These are phyloP conservation scores for Palaemon carinicauda DNA, from an alignment of 1,140 invertebrate genomes.

Conservation along the genomic window DNA sequence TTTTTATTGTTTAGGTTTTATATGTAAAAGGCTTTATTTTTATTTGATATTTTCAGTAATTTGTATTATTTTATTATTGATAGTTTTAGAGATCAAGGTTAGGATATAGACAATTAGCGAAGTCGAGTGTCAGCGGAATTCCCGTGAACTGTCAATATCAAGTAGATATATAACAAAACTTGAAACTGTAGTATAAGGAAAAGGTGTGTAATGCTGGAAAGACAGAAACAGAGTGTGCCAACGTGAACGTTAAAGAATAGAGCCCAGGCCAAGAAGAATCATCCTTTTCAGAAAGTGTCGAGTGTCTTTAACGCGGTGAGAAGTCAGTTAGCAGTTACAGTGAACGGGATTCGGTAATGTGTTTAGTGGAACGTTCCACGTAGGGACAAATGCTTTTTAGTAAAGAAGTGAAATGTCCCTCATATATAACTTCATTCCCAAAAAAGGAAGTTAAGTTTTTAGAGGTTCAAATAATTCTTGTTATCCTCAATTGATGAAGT, in stretches of 20 bases:
- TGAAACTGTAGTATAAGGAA: too few species aligned
- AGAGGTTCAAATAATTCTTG: constrained; percentile 21
- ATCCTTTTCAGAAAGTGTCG: not conserved
- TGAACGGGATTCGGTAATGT: constrained; percentile 17
- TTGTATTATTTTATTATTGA: too few species aligned
- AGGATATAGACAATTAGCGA: too few species aligned
- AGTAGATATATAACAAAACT: too few species aligned
- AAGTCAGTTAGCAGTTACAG: not conserved
- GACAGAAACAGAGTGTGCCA: not conserved
- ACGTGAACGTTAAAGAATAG: not conserved
- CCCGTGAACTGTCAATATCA: too few species aligned
- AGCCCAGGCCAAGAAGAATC: not conserved
- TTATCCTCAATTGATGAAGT: constrained; percentile 37
- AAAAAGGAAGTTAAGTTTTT: constrained; percentile 21
- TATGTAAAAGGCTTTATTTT: too few species aligned
- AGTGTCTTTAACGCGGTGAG: not conserved
- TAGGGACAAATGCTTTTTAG: not conserved
- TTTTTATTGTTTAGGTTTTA: too few species aligned
- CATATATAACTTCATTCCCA: constrained; percentile 34
- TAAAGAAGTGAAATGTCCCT: not conserved
- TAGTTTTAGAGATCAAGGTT: too few species aligned
- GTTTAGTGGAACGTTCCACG: not conserved
- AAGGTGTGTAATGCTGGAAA: too few species aligned
- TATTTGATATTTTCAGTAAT: too few species aligned
- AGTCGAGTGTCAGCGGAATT: too few species aligned